Evolutionary conservation across 1,140 invertebrate genomes (phyloP), one percentile per base, ranked within the genome.

Genomic region (Acromyrmex charruanus): DNA sequence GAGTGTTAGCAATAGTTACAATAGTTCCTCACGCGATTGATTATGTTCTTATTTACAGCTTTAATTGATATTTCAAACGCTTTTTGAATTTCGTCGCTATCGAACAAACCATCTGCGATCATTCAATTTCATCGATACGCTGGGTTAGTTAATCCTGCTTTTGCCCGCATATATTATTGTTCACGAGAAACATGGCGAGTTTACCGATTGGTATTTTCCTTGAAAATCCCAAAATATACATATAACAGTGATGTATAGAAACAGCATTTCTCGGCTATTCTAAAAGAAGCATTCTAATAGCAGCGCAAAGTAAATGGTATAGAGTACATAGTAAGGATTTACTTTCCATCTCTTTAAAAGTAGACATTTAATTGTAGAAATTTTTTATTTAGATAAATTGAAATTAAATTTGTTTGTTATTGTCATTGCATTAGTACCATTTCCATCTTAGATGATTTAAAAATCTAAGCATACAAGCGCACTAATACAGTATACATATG

Each of bases 41-140:
- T 72, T 10, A 87, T 86, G 21, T 92, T 88, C 58, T 25, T 90
- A 44, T 93, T 91, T 21, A 91, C 77, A 12, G 88, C 18, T 61
- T 81, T 81, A 25, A 86, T 59, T 31, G 90, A 90, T 35, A 89
- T 59, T 35, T 92, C 79, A 65, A 93, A 92, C 2, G 87, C 84
- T 80, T 77, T 89, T 72, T 89, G 58, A 39, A 92, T 58, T 10
- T 90, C 82, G 53, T 92, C 87, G 10, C 75, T 75, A 6, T 93
- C 92, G 51, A 93, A 92, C 25, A 93, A 59, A 66, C 89, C 92
- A 5, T 92, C 92, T 92, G 59, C 59, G 44, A 81, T 77, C 14
- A 53, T 82, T 72, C 10, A 55, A 66, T 79, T 63, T 65, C 21
- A 18, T 63, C 25, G 16, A 58, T n/a, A 55, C 18, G 35, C 14